Conservation (phyloP, 2,888 invertebrate species). For the Caenorhabditis sp. region DNA sequence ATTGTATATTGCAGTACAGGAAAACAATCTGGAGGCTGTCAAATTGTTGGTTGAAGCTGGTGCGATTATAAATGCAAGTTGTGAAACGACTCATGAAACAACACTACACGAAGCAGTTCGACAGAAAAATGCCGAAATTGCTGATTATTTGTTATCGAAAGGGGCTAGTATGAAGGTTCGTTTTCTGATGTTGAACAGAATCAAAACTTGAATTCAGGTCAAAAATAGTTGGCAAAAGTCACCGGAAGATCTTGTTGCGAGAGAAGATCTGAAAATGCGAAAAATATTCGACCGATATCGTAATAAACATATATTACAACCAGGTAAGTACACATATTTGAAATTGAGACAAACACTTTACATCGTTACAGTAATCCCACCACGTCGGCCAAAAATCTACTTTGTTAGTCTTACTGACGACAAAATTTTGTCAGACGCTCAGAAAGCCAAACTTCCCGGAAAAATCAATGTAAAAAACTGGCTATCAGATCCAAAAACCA, state of each 20-base stretch:
- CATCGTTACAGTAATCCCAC: constrained; percentile 43
- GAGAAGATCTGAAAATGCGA: constrained; percentile 10
- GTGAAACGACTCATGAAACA: constrained; percentile 37
- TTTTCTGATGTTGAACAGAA: background rate
- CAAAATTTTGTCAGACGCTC: constrained; percentile 13
- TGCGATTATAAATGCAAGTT: constrained; percentile 47
- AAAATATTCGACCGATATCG: constrained; percentile 18
- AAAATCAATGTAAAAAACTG: constrained; percentile 34
- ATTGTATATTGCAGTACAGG: constrained; percentile 35
- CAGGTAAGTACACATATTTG: no score
- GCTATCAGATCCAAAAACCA: constrained; percentile 3
- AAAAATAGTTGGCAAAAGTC: constrained; percentile 23
- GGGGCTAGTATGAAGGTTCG: constrained; percentile 37
- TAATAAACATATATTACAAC: constrained; percentile 19
- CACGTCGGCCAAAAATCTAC: constrained; percentile 27
- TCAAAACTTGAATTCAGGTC: constrained; percentile 1
- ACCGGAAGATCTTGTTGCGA: constrained; percentile 13
- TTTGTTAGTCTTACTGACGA: constrained; percentile 27
- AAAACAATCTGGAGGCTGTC: constrained; percentile 28
- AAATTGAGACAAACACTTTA: no score
- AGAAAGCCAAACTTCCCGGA: constrained; percentile 24
- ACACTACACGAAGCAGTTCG: constrained; percentile 44
- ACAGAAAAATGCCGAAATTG: constrained; percentile 17
- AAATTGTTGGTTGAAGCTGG: constrained; percentile 41
- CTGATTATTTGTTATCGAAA: constrained; percentile 43